phyloP scores from a whole-genome alignment of 1,140 invertebrate species.

The Habropoda laboriosa region DNA sequence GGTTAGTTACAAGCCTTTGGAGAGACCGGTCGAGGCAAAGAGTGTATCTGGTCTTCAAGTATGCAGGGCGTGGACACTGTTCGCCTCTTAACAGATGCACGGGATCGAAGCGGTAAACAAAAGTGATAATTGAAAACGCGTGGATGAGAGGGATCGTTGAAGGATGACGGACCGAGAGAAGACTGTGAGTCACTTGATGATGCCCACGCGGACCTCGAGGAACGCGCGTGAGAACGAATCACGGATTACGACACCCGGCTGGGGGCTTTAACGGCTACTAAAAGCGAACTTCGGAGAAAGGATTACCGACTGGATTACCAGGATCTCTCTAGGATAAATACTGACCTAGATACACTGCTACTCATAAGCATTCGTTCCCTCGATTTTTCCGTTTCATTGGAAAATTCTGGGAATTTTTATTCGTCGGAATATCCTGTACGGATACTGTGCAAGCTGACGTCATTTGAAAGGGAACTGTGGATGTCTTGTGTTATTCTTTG shows the following conservation, averaged over 20 bases:
- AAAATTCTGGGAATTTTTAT: no score
- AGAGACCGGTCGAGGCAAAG: neutral
- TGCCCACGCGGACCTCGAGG: constrained; percentile 13
- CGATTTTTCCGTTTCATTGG: neutral
- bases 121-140: constrained; percentile 9
- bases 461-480: no score
- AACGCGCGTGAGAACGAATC: constrained; percentile 34
- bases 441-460: no score
- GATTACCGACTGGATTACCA: constrained; percentile 17
- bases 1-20: no score
- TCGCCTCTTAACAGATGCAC: neutral
- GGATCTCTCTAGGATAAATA: neutral
- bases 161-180: constrained; percentile 8
- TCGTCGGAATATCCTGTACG: no score
- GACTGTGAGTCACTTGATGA: constrained; percentile 20
- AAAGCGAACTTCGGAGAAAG: constrained; percentile 12
- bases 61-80: neutral
- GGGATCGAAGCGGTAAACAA: no score
- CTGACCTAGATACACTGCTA: neutral
- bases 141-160: constrained; percentile 5
- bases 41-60: neutral
- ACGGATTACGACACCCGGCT: constrained; percentile 24
- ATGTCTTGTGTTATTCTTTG: no score
- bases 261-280: constrained; percentile 9
- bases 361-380: no score